Conservation (phyloP, 92 coral and sea anemone species). For the Bergia puertoricense region DNA sequence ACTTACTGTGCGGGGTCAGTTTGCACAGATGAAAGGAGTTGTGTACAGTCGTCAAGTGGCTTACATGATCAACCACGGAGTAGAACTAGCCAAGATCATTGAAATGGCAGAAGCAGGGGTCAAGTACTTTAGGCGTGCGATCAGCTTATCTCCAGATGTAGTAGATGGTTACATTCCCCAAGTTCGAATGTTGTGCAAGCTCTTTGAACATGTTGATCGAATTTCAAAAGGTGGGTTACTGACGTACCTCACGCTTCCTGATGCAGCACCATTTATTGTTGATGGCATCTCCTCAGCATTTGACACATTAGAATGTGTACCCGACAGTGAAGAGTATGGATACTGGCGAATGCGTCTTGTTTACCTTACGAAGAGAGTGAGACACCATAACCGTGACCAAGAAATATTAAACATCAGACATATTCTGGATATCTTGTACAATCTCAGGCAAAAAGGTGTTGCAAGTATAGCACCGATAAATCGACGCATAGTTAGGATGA, state of each 20-base stretch:
- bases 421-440: constrained; percentile 43
- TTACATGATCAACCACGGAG: constrained; percentile 12
- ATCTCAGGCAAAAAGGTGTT: constrained; percentile 39
- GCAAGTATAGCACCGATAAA: constrained; percentile 63
- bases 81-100: constrained; percentile 33
- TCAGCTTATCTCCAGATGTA: constrained; percentile 53
- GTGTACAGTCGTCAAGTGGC: constrained; percentile 76
- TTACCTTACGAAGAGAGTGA: constrained; percentile 42
- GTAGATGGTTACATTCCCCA: constrained; percentile 62
- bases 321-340: constrained; percentile 57
- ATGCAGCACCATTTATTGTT: constrained; percentile 44
- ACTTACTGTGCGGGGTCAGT: constrained; percentile 49
- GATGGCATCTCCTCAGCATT: constrained; percentile 57
- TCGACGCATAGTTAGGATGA: constrained; percentile 54
- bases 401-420: constrained; percentile 5
- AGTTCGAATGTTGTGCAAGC: constrained; percentile 68
- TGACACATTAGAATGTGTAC: constrained; percentile 56
- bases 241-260: constrained; percentile 25
- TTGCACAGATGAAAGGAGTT: constrained; percentile 75
- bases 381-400: too few species aligned
- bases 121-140: constrained; percentile 61
- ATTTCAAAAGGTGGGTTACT: constrained; percentile 12
- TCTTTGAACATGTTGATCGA: constrained; percentile 53
- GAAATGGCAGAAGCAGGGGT: constrained; percentile 62
- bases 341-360: constrained; percentile 47